Base-by-base conservation (phyloP, 1,140 invertebrate genomes). In the Lepidurus apus region DNA sequence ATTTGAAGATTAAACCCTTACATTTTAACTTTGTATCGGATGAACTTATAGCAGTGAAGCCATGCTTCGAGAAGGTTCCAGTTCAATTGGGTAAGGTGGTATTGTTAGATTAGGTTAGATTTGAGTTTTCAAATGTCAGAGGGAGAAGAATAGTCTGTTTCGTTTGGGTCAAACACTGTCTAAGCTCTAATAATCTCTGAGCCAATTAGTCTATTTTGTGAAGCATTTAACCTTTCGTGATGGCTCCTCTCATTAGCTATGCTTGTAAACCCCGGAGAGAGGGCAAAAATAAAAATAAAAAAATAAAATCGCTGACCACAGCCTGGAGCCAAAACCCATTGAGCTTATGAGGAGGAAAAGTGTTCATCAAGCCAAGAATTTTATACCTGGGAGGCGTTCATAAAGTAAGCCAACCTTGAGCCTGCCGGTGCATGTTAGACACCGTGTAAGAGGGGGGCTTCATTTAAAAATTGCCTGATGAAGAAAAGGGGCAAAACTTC, bases 341-440 rank as follows among this genome's bases (percentile, higher is more conserved):
- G 53, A 65, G 53, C 21, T 65, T 65, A 65, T 17, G 53, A 65
- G 53, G 53, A 65, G 53, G 53, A 65, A 65, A 65, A 65, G 53
- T 65, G 53, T 65, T 65, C 53, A 65, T 65, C 53, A 65, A 65
- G 53, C 53, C 17, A 65, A 65, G 53, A 65, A 65, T 65, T 65
- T 17, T 65, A 21, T 65, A 17, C 53, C 53, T 65, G 53, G 53
- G n/a, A 65, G 53, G 53, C 53, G 21, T 13, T 65, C 21, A 65
- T 65, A 65, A 65, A 65, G 53, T 65, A 65, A 65, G 53, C 53
- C 53, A 65, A 65, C 53, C 9, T 65, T 9, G 7, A 65, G 53
- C 53, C 53, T 65, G 53, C 53, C 53, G 53, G 53, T 65, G 13
- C 53, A 65, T 21, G 53, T 65, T 65, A 65, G 53, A 65, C 53